Evolutionary conservation across 2,113 vertebrate genomes (phyloP), one percentile per base, ranked within the genome.

Genomic region (Antigone vipio): DNA sequence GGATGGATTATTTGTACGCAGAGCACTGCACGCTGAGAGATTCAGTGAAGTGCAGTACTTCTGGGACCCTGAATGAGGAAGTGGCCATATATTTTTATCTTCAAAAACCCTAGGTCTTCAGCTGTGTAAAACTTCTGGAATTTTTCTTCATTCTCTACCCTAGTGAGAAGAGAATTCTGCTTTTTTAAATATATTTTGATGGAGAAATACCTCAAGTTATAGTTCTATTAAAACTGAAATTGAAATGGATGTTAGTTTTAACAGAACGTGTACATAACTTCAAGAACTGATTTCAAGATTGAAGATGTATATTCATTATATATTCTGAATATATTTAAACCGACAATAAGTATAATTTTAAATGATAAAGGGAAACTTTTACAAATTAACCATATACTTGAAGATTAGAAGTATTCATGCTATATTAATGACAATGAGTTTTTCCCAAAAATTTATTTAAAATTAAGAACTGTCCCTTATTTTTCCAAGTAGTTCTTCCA

Each of bases 221-320:
- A 56, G 29, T 45, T 58, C 5, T 34, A 5, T 40, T 56, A 53
- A 62, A 73, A 34, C 2, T 7, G 12, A 34, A 11, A 14, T 91
- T 69, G 30, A 69, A 66, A 40, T 6, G 11, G 9, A 35, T 30
- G 32, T n/a, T 67, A 10, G 8, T 50, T 72, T 88, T 62, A 58
- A 58, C 0, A 0, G 24, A 8, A 20, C 35, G 0, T 1, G 1
- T 2, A n/a, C 7, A 4, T 32, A 20, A 38, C 26, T 47, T 62
- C 44, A 71, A 59, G 4, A 53, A 45, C 5, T 3, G 6, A 42
- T 38, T 59, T 22, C 9, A 74, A 67, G 75, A 38, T 15, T 15
- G 7, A 60, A 72, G 3, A 4, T 35, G 12, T 8, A 13, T 27
- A 18, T 49, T 30, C 12, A 29, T 68, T 45, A 26, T 45, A 12